Evolutionary conservation across 1,140 invertebrate species (phyloP), one percentile per base, ranked within the genome.

Genomic region (Epicauta chinensis): DNA sequence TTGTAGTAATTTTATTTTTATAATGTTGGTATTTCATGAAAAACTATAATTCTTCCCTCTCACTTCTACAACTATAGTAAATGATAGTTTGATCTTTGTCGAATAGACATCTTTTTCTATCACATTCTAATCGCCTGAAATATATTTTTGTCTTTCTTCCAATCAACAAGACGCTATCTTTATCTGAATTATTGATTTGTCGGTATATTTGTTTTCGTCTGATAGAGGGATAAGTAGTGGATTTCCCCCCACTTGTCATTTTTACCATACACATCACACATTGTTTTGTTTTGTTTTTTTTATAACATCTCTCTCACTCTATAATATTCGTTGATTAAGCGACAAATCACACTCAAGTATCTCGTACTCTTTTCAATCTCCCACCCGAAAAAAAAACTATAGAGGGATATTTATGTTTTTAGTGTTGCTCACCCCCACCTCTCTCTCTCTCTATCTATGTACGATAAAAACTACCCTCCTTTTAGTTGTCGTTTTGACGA

Each of bases 391-490:
- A 23, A 23, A 23, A 23, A 1, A 5, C 4, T 23, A 23, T 23
- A 23, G 23, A 23, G 23, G 23, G 23, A 23, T 23, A 23, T 23
- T 23, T 23, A 23, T 23, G 23, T 23, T 23, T n/a, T n/a, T 23
- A 23, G 23, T 23, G 23, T 23, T 23, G 7, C 23, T 23, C 23
- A 0, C 23, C 23, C 23, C 23, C 23, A 23, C 23, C 23, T 52
- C 62, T 56, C 62, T 58, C 45, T 55, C 49, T 56, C 58, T 60
- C 62, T 64, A 62, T 64, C 61, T 64, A 64, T 62, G 56, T 55
- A 48, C 56, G 50, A 62, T 69, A 71, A 71, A 71, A 71, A 71
- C 65, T 71, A 64, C 67, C 69, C 68, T 68, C 66, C 67, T 69
- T 66, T 63, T 55, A 61, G 53, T 49, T 44, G 56, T 30, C 13